These are phyloP conservation scores for Parnassius orleans DNA, from an alignment of 2,888 invertebrate species.

Conservation along the genomic window DNA sequence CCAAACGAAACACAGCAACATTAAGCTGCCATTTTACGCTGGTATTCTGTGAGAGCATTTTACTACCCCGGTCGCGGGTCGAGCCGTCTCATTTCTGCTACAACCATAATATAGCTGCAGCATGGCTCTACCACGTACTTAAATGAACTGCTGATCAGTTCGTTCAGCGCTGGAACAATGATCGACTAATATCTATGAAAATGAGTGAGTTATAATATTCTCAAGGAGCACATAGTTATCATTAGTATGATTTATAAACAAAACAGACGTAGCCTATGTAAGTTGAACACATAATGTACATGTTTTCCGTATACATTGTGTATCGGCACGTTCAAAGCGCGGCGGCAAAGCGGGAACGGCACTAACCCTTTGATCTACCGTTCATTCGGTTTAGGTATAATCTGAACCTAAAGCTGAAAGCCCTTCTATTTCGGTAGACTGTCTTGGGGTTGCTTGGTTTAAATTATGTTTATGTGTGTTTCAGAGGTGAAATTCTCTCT, in stretches of 20 bases:
- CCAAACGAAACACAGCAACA: too few relatives aligned
- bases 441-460: conserved; percentile 49
- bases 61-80: too few relatives aligned
- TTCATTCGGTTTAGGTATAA: conserved; percentile 46
- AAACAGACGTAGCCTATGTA: conserved; percentile 17
- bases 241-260: conserved; percentile 10
- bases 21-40: too few relatives aligned
- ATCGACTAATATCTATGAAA: too few relatives aligned
- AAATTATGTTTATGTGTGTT: conserved; percentile 27
- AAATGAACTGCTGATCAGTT: too few relatives aligned
- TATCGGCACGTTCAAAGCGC: conserved; percentile 59
- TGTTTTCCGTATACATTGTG: conserved; percentile 37
- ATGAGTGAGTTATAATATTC: too few relatives aligned
- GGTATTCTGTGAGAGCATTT: too few relatives aligned
- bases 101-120: too few relatives aligned
- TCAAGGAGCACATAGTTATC: not conserved
- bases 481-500: conserved; percentile 10
- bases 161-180: too few relatives aligned
- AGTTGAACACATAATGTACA: conserved; percentile 26
- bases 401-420: conserved; percentile 40
- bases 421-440: conserved; percentile 64
- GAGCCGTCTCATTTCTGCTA: too few relatives aligned
- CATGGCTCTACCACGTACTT: too few relatives aligned
- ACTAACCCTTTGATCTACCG: conserved; percentile 62
- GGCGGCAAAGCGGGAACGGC: conserved; percentile 39